Evolutionary conservation across 1,140 invertebrate genomes (phyloP), one percentile per base, ranked within the genome.

Genomic region (Cotesia chilonis): DNA sequence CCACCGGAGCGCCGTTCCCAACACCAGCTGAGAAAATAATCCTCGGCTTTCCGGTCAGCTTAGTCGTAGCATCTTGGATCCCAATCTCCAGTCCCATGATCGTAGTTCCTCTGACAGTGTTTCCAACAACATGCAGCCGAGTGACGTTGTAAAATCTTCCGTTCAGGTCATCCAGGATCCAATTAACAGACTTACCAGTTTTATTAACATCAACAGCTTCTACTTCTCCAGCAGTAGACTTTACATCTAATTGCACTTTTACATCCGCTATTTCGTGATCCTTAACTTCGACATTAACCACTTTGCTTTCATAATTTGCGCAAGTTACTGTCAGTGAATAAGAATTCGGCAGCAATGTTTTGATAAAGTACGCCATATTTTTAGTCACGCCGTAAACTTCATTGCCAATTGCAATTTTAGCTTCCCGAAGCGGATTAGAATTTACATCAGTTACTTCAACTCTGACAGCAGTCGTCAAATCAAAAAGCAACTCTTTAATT

Each of bases 331-430:
- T 84, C 1, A 94, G 75, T 1, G 82, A 82, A 76, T 94, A 93
- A 17, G 86, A 79, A 0, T 92, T 93, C 4, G 90, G 86, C 5
- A 91, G 89, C 52, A 95, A 80, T 80, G 92, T 89, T 36, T 92
- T 86, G 76, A 91, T 91, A 81, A 92, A 94, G 74, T 90, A 89
- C 0, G 92, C 93, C 72, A 88, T 87, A 80, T 93, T 94, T 73
- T 86, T 83, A 0, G 90, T 89, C 0, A 94, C 90, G 55, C 89
- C 85, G 76, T 92, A 90, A 37, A 88, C 82, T 1, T 87, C 81
- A 4, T 88, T 88, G 64, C 89, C 84, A 4, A 98, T 88, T 54
- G 87, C 84, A 0, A 98, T 85, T 0, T 87, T 89, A 1, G 95
- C 94, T 68, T 93, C 90, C 6, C 90, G 83, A 77, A 98, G 85